Evolutionary conservation across 2,113 vertebrate species (phyloP).

Genomic region (Addax nasomaculatus): DNA sequence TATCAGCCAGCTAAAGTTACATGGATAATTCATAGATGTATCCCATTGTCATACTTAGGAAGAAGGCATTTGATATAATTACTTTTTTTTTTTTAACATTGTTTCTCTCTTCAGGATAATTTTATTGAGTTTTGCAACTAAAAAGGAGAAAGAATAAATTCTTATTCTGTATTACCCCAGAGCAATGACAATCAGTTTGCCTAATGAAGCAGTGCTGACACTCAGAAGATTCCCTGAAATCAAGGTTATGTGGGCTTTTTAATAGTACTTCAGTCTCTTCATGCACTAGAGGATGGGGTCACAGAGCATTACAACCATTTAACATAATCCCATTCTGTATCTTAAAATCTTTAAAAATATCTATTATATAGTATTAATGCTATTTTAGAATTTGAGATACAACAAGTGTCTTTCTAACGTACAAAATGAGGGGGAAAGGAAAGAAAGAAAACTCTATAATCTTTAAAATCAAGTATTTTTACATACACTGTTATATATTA

Average conservation of each 20-base stretch:
- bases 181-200: constrained; percentile 24
- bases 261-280: neutral
- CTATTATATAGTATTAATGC: neutral
- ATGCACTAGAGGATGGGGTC: neutral
- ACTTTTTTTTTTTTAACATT: neutral
- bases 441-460: neutral
- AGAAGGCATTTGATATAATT: neutral
- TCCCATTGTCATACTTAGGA: neutral
- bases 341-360: neutral
- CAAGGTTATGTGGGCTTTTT: neutral
- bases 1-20: neutral
- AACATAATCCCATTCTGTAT: neutral
- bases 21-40: neutral
- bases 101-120: neutral
- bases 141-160: constrained; percentile 24
- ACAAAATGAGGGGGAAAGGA: neutral
- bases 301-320: neutral
- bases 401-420: neutral
- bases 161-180: neutral
- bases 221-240: neutral
- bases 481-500: neutral
- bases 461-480: neutral
- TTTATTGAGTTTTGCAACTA: neutral
- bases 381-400: neutral
- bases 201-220: neutral